These are phyloP conservation scores for Zeus faber DNA, from an alignment of 2,113 vertebrate genomes.

Conservation along the genomic window DNA sequence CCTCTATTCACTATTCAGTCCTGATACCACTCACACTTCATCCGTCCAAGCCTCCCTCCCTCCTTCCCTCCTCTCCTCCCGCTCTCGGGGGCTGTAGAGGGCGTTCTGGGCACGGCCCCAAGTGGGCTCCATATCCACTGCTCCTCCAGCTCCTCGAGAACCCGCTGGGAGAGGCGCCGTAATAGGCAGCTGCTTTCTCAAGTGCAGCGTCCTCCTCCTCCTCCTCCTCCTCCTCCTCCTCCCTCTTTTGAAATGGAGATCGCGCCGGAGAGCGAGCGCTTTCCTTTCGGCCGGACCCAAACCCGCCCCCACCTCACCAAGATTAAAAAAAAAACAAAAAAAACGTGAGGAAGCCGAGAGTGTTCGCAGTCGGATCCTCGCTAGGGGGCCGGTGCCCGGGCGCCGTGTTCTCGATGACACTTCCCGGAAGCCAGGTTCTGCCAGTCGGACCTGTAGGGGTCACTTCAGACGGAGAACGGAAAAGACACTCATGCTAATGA, in stretches of 20 bases:
- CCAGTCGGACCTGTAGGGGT: slow-evolving; percentile 31
- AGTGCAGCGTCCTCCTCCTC: slow-evolving; percentile 19
- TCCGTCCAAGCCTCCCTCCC: not conserved
- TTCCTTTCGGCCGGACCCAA: no score
- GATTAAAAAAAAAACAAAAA: no score
- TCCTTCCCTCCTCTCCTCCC: slow-evolving; percentile 5
- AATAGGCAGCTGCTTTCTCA: slow-evolving; percentile 44
- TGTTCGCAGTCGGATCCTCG: slow-evolving; percentile 29
- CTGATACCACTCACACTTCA: not conserved
- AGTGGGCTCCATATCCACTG: slow-evolving; percentile 28
- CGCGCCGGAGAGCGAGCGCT: slow-evolving; percentile 18
- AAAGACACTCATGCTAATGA: slow-evolving; percentile 18
- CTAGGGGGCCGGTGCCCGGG: slow-evolving; percentile 18
- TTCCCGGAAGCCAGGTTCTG: slow-evolving; percentile 46
- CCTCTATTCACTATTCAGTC: not conserved
- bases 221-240: not conserved
- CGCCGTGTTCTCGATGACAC: slow-evolving; percentile 25
- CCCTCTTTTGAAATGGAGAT: slow-evolving; percentile 63
- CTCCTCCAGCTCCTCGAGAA: slow-evolving; percentile 27
- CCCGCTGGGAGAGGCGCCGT: slow-evolving; percentile 30
- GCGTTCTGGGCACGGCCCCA: slow-evolving; percentile 29
- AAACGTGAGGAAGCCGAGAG: slow-evolving; percentile 33
- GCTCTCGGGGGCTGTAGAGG: slow-evolving; percentile 9
- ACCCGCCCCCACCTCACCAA: no score
- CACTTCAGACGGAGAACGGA: slow-evolving; percentile 38